These are phyloP conservation scores for Osmerus mordax DNA, from an alignment of 2,113 vertebrate species.

Conservation along the genomic window DNA sequence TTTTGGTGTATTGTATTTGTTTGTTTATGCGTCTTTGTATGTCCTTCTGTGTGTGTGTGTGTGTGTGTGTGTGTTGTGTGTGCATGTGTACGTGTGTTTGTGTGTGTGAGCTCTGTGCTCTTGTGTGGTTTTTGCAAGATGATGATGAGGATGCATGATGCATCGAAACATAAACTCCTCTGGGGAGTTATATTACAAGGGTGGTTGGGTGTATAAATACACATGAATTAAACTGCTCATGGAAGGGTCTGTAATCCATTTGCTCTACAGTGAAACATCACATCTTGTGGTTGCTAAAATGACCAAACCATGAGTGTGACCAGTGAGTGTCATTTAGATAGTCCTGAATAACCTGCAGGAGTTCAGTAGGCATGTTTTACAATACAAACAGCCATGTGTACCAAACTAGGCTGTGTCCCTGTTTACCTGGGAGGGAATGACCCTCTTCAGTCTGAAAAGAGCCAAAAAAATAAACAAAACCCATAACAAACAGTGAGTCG, in stretches of 20 bases:
- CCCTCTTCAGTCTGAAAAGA: slow-evolving; percentile 52
- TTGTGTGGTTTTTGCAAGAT: not conserved
- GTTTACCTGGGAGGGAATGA: slow-evolving; percentile 50
- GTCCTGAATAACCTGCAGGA: slow-evolving; percentile 17
- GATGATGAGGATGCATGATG: not conserved
- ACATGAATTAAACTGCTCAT: not conserved
- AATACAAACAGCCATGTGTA: slow-evolving; percentile 26
- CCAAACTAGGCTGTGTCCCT: slow-evolving; percentile 18
- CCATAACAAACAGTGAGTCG: slow-evolving; percentile 42
- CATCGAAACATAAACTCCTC: not conserved
- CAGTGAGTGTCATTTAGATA: too few species aligned
- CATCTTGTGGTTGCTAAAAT: too few species aligned
- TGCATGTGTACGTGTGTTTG: slow-evolving; percentile 31
- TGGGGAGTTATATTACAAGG: not conserved
- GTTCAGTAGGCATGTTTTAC: slow-evolving; percentile 23
- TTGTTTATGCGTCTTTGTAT: slow-evolving; percentile 19
- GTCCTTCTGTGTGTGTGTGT: slow-evolving; percentile 36
- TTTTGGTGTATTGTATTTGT: slow-evolving; percentile 33
- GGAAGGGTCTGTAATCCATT: not conserved
- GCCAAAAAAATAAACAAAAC: slow-evolving; percentile 35
- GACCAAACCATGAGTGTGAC: too few species aligned
- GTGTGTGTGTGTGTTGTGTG: slow-evolving; percentile 40
- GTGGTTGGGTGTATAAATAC: not conserved
- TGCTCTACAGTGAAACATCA: not conserved
- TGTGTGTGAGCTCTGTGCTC: not conserved